These are phyloP conservation scores for Stegophylla sp. DNA, from an alignment of 2,888 invertebrate genomes.

Conservation along the genomic window DNA sequence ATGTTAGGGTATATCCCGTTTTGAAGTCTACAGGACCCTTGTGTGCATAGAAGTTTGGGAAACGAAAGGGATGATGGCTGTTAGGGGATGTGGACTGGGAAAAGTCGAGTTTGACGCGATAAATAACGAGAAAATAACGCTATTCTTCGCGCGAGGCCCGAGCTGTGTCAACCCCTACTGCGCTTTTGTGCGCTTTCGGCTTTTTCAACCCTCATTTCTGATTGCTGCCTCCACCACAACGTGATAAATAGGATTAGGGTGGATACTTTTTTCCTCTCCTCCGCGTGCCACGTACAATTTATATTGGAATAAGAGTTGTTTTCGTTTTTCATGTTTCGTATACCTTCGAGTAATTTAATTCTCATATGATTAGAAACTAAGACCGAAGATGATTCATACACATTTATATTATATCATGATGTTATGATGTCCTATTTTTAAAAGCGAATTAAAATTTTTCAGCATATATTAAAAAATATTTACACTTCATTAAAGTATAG, in stretches of 20 bases:
- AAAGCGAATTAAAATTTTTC: too few species aligned
- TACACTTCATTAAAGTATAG: too few species aligned
- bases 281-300: neutral
- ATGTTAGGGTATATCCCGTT: slow-evolving; percentile 36
- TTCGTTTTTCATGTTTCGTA: neutral
- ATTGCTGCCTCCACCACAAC: slow-evolving; percentile 33
- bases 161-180: slow-evolving; percentile 53
- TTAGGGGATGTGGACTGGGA: slow-evolving; percentile 12
- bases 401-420: too few species aligned
- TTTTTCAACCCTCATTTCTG: slow-evolving; percentile 56
- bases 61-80: slow-evolving; percentile 40
- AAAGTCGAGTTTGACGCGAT: slow-evolving; percentile 59
- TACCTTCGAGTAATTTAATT: neutral
- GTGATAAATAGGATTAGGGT: slow-evolving; percentile 57
- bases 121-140: slow-evolving; percentile 59
- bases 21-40: slow-evolving; percentile 45
- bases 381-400: too few species aligned
- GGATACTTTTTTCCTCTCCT: slow-evolving; percentile 24
- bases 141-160: slow-evolving; percentile 46
- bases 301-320: slow-evolving; percentile 24
- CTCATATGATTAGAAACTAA: neutral
- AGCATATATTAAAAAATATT: too few species aligned
- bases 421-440: too few species aligned
- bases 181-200: slow-evolving; percentile 58
- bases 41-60: slow-evolving; percentile 25